Conservation (phyloP, 2,113 vertebrate species). For the Phylloscopus trochiloides region DNA sequence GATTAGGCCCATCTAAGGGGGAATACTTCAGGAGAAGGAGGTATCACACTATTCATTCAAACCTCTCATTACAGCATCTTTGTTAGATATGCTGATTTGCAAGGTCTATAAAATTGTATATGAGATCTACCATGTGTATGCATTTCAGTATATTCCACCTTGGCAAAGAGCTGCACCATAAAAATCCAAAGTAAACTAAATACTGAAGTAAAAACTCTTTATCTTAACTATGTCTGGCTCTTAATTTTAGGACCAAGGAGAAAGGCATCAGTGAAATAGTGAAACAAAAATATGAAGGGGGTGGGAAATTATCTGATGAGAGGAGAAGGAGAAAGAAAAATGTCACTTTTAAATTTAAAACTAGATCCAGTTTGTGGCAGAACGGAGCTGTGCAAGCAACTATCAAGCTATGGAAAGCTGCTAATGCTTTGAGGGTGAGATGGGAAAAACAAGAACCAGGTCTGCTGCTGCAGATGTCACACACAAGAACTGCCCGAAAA, state of each 20-base stretch:
- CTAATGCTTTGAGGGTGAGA: background rate
- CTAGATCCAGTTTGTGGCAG: background rate
- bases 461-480: background rate
- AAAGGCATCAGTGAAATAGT: background rate
- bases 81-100: background rate
- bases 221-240: background rate
- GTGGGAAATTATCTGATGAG: background rate
- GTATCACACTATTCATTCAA: background rate
- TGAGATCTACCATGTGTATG: rapidly evolving
- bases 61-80: background rate
- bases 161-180: rapidly evolving
- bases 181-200: background rate
- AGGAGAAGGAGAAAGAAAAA: background rate
- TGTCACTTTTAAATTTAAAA: background rate
- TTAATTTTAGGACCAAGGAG: background rate
- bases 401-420: background rate
- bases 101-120: background rate
- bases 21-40: background rate
- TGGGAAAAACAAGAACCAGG: background rate
- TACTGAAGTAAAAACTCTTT: background rate
- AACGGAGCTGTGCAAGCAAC: background rate
- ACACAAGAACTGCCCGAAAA: background rate
- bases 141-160: background rate
- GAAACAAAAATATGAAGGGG: background rate
- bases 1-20: too few relatives aligned